Evolutionary conservation across 2,888 invertebrate genomes (phyloP).

Genomic region (Drosophila emarginata): DNA sequence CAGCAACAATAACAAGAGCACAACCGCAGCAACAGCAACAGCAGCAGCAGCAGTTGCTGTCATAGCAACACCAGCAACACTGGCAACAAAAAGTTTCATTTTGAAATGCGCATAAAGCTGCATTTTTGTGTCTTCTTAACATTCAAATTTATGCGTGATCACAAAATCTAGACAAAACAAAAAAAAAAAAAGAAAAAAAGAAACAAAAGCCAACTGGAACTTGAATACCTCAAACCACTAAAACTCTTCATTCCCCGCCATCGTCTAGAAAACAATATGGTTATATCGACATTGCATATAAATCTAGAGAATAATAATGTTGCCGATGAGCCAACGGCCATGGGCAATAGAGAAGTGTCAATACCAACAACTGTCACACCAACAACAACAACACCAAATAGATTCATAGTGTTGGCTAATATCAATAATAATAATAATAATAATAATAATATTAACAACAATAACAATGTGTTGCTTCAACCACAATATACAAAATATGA

Average conservation of each 20-base stretch:
- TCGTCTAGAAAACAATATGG: conserved; percentile 69
- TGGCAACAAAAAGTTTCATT: conserved; percentile 27
- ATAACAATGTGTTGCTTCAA: conserved; percentile 1
- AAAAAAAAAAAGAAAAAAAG: too few relatives aligned
- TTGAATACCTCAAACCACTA: too few relatives aligned
- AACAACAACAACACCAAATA: conserved; percentile 2
- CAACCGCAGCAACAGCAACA: conserved; percentile 13
- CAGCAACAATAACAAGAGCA: conserved; percentile 15
- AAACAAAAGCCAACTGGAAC: not conserved
- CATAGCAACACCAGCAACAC: not conserved
- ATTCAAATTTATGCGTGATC: conserved; percentile 63
- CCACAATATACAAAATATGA: not conserved
- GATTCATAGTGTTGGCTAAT: conserved; percentile 21
- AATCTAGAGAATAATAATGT: conserved; percentile 66
- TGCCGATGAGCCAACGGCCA: conserved; percentile 30
- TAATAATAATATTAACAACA: conserved; percentile 35
- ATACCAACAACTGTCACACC: conserved; percentile 20
- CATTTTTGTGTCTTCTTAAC: conserved; percentile 46
- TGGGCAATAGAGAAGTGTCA: conserved; percentile 22
- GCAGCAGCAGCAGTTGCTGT: conserved; percentile 11
- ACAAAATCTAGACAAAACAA: not conserved
- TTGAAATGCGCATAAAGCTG: conserved; percentile 68
- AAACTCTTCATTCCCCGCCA: too few relatives aligned
- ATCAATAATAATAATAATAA: conserved; percentile 21
- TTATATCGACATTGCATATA: conserved; percentile 79